Conservation (phyloP, 2,797 vertebrate genomes). For the Propithecus deckenii region DNA sequence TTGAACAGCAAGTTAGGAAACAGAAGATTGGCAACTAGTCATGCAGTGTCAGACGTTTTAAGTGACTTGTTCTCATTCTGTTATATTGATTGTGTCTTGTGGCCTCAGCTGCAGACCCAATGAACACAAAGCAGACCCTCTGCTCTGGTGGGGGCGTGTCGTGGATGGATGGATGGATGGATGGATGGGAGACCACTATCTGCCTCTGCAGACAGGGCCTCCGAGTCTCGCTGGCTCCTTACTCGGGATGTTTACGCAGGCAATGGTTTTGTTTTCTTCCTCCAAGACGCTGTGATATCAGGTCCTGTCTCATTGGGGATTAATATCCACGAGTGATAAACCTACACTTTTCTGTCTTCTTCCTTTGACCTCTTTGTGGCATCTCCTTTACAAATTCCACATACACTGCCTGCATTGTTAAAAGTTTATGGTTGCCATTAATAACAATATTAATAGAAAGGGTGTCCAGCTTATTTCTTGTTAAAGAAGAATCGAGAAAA, state of each 20-base stretch:
- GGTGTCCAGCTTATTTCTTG: neutral
- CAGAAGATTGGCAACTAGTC: conserved; percentile 54
- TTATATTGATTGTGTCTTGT: neutral
- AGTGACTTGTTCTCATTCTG: conserved; percentile 18
- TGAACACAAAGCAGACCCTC: accelerated
- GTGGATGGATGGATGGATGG: neutral
- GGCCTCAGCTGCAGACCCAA: neutral
- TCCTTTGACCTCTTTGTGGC: conserved; percentile 64
- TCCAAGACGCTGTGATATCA: neutral
- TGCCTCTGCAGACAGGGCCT: conserved; percentile 38
- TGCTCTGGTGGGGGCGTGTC: neutral
- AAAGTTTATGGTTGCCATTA: neutral
- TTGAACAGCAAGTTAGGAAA: conserved; percentile 40
- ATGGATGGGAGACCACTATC: neutral
- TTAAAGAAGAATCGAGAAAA: neutral
- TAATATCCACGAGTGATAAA: conserved; percentile 46
- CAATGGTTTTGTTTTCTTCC: conserved; percentile 49
- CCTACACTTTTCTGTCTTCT: conserved; percentile 4
- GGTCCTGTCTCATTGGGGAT: conserved; percentile 32
- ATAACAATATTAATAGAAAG: neutral
- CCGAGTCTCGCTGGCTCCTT: accelerated
- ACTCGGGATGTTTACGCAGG: neutral
- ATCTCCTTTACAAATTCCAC: conserved; percentile 7
- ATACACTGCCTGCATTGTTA: neutral
- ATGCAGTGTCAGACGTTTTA: conserved; percentile 8